phyloP scores from a whole-genome alignment of 2,797 vertebrate genomes.

The Anniella stebbinsi region DNA sequence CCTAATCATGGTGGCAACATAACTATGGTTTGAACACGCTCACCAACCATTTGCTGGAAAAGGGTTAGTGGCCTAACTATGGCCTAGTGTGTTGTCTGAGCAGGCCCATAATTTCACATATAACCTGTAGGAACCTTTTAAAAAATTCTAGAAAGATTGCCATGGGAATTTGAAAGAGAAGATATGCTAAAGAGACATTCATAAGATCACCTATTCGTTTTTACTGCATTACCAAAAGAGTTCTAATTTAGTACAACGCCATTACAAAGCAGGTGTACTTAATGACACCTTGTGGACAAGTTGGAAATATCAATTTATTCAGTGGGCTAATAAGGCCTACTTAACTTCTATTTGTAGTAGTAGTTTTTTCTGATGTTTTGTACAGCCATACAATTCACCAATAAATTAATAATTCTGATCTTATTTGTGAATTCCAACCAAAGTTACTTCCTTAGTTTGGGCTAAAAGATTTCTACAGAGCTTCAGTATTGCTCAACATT shows the following conservation, averaged over 20 bases:
- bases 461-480: not conserved
- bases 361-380: not conserved
- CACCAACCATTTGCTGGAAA: too few species aligned
- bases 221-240: not conserved
- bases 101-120: too few species aligned
- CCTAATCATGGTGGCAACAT: too few species aligned
- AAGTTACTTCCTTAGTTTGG: not conserved
- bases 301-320: conserved; percentile 55
- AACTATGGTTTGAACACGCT: too few species aligned
- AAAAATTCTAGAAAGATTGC: not conserved
- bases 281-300: conserved; percentile 75
- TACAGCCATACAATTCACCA: not conserved
- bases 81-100: too few species aligned
- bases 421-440: not conserved
- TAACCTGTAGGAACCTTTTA: not conserved
- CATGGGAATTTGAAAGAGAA: not conserved
- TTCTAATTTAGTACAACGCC: conserved; percentile 3
- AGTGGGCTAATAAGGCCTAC: not conserved
- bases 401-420: not conserved
- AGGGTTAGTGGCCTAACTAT: too few species aligned
- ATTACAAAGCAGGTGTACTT: conserved; percentile 27
- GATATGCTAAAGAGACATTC: not conserved
- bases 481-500: not conserved
- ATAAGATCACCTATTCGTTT: not conserved
- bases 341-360: not conserved